These are phyloP conservation scores for Caenorhabditis drosophilae DNA, from an alignment of 2,888 invertebrate genomes.

Conservation along the genomic window DNA sequence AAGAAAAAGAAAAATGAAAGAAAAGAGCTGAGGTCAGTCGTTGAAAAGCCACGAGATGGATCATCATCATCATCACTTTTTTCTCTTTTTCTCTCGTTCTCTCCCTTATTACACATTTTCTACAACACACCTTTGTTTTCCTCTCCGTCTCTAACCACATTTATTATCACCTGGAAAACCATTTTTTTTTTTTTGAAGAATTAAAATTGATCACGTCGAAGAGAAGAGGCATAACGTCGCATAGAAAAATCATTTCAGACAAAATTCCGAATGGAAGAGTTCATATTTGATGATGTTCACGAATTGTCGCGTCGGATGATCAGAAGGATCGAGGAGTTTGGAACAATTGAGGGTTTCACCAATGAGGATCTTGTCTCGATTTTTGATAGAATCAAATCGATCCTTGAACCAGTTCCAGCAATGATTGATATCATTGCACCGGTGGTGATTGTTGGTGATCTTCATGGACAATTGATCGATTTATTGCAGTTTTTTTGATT, in stretches of 20 bases:
- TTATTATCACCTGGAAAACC: neutral
- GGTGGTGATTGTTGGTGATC: slow-evolving; percentile 48
- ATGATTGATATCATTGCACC: slow-evolving; percentile 41
- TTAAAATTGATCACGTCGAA: too few relatives aligned
- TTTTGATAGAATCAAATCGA: slow-evolving; percentile 16
- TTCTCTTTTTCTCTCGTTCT: too few relatives aligned
- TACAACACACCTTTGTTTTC: too few relatives aligned
- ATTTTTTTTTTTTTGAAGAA: neutral
- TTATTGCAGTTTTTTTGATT: slow-evolving; percentile 23
- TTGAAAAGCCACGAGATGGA: too few relatives aligned
- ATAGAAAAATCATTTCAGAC: too few relatives aligned
- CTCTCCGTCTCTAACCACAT: too few relatives aligned
- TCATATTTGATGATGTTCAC: slow-evolving; percentile 9
- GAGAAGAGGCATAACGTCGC: too few relatives aligned
- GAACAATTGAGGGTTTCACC: slow-evolving; percentile 38
- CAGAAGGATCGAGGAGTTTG: slow-evolving; percentile 18
- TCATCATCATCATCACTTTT: too few relatives aligned
- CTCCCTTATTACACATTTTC: too few relatives aligned
- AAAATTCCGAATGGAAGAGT: neutral
- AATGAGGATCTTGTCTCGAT: slow-evolving; percentile 18
- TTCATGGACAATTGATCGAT: slow-evolving; percentile 57
- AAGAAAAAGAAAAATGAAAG: neutral
- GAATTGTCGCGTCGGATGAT: slow-evolving; percentile 26
- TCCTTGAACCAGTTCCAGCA: slow-evolving; percentile 38
- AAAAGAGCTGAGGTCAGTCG: neutral